phyloP scores from a whole-genome alignment of 35 echinoderm and acorn worm species.

The Apostichopus japonicus region DNA sequence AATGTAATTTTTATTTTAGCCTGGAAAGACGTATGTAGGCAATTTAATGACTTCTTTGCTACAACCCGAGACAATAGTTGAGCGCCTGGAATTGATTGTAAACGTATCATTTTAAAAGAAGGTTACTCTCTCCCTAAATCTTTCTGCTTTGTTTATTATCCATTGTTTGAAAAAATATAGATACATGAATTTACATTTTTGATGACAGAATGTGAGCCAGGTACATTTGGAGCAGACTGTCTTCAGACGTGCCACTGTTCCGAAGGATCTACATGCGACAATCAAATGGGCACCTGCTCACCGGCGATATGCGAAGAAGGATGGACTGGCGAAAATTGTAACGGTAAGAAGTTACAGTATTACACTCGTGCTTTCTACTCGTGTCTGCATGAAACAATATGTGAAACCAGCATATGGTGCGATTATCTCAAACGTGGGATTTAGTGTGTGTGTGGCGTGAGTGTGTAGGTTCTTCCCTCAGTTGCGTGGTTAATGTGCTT shows the following conservation, averaged over 20 bases:
- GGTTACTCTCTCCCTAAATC: too few relatives aligned
- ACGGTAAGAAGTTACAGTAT: neutral
- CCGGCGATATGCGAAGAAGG: neutral
- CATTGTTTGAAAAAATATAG: too few relatives aligned
- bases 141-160: too few relatives aligned
- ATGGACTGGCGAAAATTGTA: constrained; percentile 36
- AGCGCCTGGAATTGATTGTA: too few relatives aligned
- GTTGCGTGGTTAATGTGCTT: too few relatives aligned
- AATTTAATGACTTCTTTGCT: too few relatives aligned
- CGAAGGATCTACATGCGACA: neutral
- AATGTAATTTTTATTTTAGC: too few relatives aligned
- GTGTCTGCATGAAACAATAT: neutral
- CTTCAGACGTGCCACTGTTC: constrained; percentile 18
- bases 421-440: neutral
- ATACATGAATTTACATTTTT: too few relatives aligned
- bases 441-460: neutral
- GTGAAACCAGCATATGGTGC: neutral
- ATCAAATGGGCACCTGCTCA: neutral
- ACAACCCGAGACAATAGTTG: too few relatives aligned
- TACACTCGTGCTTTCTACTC: neutral
- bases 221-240: constrained; percentile 12
- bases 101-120: too few relatives aligned
- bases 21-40: too few relatives aligned
- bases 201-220: neutral
- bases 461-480: too few relatives aligned